phyloP scores from a whole-genome alignment of 92 coral and sea anemone species.

The Actinernus sp. region DNA sequence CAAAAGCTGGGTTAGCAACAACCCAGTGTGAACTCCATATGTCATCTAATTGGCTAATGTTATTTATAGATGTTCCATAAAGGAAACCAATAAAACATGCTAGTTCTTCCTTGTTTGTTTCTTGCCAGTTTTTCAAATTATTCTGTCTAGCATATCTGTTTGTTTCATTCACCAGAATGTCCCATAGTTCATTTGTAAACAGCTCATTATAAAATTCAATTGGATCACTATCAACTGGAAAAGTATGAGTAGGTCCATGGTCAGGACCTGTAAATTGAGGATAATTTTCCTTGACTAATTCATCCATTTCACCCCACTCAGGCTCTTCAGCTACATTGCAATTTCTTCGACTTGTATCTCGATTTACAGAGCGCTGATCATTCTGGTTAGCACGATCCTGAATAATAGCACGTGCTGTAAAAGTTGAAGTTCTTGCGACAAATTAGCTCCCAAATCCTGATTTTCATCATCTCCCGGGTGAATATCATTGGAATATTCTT shows the following conservation, averaged over 20 bases:
- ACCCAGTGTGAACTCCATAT: constrained; percentile 35
- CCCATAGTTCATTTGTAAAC: constrained; percentile 38
- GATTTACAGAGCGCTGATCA: too few species aligned
- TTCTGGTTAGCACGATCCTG: too few species aligned
- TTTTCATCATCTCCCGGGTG: too few species aligned
- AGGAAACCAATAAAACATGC: constrained; percentile 31
- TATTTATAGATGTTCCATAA: constrained; percentile 28
- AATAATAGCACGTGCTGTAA: too few species aligned
- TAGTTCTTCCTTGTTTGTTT: constrained; percentile 21
- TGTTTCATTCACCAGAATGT: constrained; percentile 15
- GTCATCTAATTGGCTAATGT: constrained; percentile 5
- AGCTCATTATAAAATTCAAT: constrained; percentile 8
- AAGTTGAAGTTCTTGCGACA: too few species aligned
- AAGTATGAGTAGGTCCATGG: constrained; percentile 18
- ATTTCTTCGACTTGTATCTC: too few species aligned
- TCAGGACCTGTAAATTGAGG: constrained; percentile 13
- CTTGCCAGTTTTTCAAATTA: constrained; percentile 9
- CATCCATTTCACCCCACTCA: not conserved
- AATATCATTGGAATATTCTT: too few species aligned
- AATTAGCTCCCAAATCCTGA: too few species aligned
- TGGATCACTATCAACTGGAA: constrained; percentile 3
- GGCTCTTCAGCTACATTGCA: not conserved
- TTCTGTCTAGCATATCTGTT: constrained; percentile 24
- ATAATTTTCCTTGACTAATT: constrained; percentile 1
- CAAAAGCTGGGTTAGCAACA: constrained; percentile 8